Evolutionary conservation across 2,888 invertebrate species (phyloP).

Genomic region (Cotesia congregata): DNA sequence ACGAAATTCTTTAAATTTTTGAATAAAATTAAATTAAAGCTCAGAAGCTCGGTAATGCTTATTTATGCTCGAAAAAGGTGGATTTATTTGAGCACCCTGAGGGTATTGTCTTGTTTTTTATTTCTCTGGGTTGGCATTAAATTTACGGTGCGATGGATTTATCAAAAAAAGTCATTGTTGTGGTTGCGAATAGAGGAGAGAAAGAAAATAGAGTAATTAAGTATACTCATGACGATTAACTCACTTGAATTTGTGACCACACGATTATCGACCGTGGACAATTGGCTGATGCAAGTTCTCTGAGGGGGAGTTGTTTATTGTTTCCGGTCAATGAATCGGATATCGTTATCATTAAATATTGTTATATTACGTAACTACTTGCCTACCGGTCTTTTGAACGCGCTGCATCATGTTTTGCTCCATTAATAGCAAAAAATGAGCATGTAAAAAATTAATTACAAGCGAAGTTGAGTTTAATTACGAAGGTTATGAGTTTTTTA

Average conservation of each 20-base stretch:
- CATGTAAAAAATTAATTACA: no score
- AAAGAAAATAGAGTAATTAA: conserved; percentile 30
- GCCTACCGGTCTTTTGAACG: no score
- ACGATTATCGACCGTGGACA: conserved; percentile 36
- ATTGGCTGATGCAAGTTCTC: conserved; percentile 16
- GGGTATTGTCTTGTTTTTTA: background rate
- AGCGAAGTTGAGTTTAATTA: no score
- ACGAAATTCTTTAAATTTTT: background rate
- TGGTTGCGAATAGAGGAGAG: background rate
- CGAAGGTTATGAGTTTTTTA: no score
- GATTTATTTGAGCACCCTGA: background rate
- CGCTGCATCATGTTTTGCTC: no score
- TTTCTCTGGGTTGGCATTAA: background rate
- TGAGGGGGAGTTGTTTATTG: background rate
- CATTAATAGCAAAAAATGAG: no score
- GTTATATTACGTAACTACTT: background rate
- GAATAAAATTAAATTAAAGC: background rate
- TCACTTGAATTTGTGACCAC: conserved; percentile 24
- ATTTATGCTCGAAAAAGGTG: background rate
- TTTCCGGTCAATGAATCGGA: conserved; percentile 12
- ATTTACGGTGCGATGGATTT: background rate
- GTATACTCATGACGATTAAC: conserved; percentile 34
- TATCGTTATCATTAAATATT: background rate
- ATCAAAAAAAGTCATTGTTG: background rate
- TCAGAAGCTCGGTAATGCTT: background rate